Evolutionary conservation across 2,888 invertebrate species (phyloP).

Genomic region (Harmothoe impar): DNA sequence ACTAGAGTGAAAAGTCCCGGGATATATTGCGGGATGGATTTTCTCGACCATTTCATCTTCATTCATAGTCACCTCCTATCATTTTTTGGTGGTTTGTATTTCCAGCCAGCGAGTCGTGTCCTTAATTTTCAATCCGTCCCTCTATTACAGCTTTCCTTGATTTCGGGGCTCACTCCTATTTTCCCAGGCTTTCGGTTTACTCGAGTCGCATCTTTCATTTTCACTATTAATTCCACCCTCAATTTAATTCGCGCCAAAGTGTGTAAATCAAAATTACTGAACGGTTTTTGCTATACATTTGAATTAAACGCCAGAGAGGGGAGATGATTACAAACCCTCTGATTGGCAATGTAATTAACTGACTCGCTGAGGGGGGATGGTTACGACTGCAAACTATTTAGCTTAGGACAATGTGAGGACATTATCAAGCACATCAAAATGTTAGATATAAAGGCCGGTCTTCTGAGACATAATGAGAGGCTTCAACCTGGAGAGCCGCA

Average conservation of each 20-base stretch:
- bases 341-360: slow-evolving; percentile 34
- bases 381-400: neutral
- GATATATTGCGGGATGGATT: neutral
- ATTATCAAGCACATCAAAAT: slow-evolving; percentile 42
- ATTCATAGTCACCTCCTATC: neutral
- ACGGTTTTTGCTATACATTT: slow-evolving; percentile 25
- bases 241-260: slow-evolving; percentile 52
- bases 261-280: slow-evolving; percentile 57
- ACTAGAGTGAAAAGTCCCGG: neutral
- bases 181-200: neutral
- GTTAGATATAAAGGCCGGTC: slow-evolving; percentile 6
- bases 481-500: neutral
- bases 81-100: neutral
- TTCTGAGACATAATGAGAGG: neutral
- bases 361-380: neutral
- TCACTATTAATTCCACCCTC: slow-evolving; percentile 18
- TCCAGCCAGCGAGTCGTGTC: neutral
- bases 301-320: slow-evolving; percentile 27
- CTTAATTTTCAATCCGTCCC: slow-evolving; percentile 42
- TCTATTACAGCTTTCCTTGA: neutral
- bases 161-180: neutral
- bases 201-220: slow-evolving; percentile 36
- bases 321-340: slow-evolving; percentile 41
- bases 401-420: slow-evolving; percentile 27
- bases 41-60: neutral